phyloP scores from a whole-genome alignment of 2,797 vertebrate species.

The Thunnus albacares region DNA sequence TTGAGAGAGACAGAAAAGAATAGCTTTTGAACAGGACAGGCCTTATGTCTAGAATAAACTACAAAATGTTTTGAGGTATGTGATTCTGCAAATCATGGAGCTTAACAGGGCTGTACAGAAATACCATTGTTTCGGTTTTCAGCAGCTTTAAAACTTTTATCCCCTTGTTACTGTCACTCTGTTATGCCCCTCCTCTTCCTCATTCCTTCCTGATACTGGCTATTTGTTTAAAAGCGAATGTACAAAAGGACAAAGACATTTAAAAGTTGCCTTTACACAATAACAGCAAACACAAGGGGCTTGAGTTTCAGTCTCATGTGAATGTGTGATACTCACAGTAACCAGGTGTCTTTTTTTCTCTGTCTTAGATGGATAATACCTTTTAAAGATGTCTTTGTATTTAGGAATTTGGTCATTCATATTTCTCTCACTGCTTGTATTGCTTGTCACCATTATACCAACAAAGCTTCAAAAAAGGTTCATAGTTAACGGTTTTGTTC shows the following conservation, averaged over 20 bases:
- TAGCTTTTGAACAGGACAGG: not conserved
- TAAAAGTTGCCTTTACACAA: constrained; percentile 29
- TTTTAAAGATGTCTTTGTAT: not conserved
- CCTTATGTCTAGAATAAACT: not conserved
- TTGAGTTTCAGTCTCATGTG: constrained; percentile 35
- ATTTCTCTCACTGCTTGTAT: not conserved
- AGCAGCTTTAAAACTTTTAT: constrained; percentile 1
- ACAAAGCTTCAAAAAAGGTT: not conserved
- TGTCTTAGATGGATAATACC: constrained; percentile 1
- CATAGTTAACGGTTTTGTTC: constrained; percentile 1
- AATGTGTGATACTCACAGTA: constrained; percentile 20
- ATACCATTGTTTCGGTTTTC: constrained; percentile 14
- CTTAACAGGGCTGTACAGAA: constrained; percentile 2
- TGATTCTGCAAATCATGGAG: constrained; percentile 6
- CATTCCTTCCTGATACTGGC: constrained; percentile 52
- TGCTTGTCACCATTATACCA: not conserved
- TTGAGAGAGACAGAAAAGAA: not conserved
- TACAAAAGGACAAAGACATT: constrained; percentile 45
- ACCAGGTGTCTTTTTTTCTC: not conserved
- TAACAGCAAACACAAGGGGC: constrained; percentile 36
- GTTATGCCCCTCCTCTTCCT: constrained; percentile 43
- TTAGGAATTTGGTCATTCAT: not conserved
- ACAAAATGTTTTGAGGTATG: not conserved
- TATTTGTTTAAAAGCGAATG: constrained; percentile 56
- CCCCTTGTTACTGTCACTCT: constrained; percentile 19